Evolutionary conservation across 2,113 vertebrate genomes (phyloP), one percentile per base, ranked within the genome.

Genomic region (Hepsetus odoe): DNA sequence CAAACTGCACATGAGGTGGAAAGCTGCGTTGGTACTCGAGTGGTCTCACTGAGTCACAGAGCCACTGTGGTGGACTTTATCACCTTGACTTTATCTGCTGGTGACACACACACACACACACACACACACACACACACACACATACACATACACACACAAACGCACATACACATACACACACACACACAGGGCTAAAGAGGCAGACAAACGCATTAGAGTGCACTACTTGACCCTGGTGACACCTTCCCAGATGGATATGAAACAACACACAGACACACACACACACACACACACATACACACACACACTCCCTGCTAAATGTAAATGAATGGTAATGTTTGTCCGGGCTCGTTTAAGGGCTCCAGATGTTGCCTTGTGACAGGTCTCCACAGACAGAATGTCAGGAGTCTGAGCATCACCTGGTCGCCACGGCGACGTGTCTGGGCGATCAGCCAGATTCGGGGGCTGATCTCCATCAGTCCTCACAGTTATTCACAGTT

Each of bases 281-380:
- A 42, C 33, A 58, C 51, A 12, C 7, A 40, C 53, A 18, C 49
- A 20, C 32, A 3, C 76, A 35, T 35, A 35, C 65, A 35, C 42
- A 30, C 32, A 14, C 56, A 64, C 65, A 30, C 20, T 28, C 26
- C 14, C 12, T 69, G 40, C 55, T 35, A 61, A 61, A 76, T 76
- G 56, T 62, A 81, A 76, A 71, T 76, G 66, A 46, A 76, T 81
- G 73, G 33, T 76, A 40, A 75, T 75, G 40, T 81, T 66, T 68
- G 18, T 69, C 72, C 61, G 65, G 59, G 32, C 35, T 62, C 33
- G 26, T 42, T 72, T 71, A 71, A 72, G 66, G 38, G 16, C 56
- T 81, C 79, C 79, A 81, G 79, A 76, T 81, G 79, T 76, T 81
- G 44, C 58, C 22, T 42, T 67, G 69, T 80, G 79, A 76, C 72